These are phyloP conservation scores for Scopus umbretta DNA, from an alignment of 2,113 vertebrate genomes.

Conservation along the genomic window DNA sequence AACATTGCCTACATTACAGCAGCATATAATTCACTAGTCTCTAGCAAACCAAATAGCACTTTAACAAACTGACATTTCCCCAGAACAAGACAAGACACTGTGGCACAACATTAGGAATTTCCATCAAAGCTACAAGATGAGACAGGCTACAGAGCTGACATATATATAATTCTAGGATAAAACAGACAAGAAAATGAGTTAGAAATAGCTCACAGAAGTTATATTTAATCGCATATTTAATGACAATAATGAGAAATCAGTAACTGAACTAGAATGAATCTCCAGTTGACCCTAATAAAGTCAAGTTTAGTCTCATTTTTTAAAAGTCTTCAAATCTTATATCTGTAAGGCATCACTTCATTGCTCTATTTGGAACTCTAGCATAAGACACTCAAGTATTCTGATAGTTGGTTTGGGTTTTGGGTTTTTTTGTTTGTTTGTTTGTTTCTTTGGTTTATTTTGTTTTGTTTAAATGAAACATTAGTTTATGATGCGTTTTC, in stretches of 20 bases:
- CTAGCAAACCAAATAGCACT: constrained; percentile 20
- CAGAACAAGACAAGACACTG: not conserved
- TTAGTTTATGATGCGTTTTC: not conserved
- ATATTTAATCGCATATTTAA: not conserved
- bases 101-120: not conserved
- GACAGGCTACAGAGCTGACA: not conserved
- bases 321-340: not conserved
- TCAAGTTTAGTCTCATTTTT: not conserved
- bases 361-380: not conserved
- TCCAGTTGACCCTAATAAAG: not conserved
- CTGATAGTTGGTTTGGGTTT: not conserved
- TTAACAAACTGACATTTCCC: not conserved
- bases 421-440: too few relatives aligned
- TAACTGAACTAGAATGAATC: not conserved
- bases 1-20: constrained; percentile 46
- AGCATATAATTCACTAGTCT: constrained; percentile 1
- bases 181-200: not conserved
- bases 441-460: too few relatives aligned
- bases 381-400: not conserved
- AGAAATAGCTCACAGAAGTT: not conserved
- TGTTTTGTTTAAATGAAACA: not conserved
- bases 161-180: not conserved
- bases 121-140: not conserved
- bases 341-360: not conserved
- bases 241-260: not conserved